Evolutionary conservation across 2,113 vertebrate species (phyloP), one percentile per base, ranked within the genome.

Genomic region (Hydrolagus affinis): DNA sequence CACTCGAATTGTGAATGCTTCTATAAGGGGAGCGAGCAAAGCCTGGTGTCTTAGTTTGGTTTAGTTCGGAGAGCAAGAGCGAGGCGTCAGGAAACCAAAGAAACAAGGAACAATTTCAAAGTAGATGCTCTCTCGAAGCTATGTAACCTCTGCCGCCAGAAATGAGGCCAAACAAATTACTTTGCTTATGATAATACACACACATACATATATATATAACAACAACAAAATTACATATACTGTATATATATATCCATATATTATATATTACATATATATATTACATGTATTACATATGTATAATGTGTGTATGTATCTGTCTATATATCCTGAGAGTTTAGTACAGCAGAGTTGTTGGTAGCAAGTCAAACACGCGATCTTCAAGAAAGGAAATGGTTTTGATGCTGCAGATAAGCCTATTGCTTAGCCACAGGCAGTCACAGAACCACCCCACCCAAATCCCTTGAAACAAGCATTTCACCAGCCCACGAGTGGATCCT

Each of bases 251-350:
- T n/a, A n/a, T n/a, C n/a, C n/a, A n/a, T n/a, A n/a, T n/a, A n/a
- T n/a, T n/a, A n/a, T n/a, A n/a, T n/a, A n/a, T n/a, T n/a, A n/a
- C n/a, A n/a, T n/a, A n/a, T n/a, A n/a, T n/a, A n/a, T n/a, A n/a
- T n/a, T n/a, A n/a, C n/a, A n/a, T n/a, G n/a, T n/a, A n/a, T n/a
- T n/a, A n/a, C n/a, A n/a, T n/a, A n/a, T n/a, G n/a, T n/a, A n/a
- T n/a, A n/a, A n/a, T n/a, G n/a, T n/a, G n/a, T n/a, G n/a, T n/a
- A n/a, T n/a, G n/a, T n/a, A n/a, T n/a, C n/a, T n/a, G n/a, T n/a
- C n/a, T n/a, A 66, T 59, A 66, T 62, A 66, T 83, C 77, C 25
- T 83, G 78, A 83, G 78, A 66, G 28, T 83, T 83, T 66, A 83
- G 66, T 21, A 66, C 25, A 66, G 59, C 25, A 83, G 9, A n/a